Evolutionary conservation across 2,113 vertebrate species (phyloP), one percentile per base, ranked within the genome.

Genomic region (Bubalus kerabau): DNA sequence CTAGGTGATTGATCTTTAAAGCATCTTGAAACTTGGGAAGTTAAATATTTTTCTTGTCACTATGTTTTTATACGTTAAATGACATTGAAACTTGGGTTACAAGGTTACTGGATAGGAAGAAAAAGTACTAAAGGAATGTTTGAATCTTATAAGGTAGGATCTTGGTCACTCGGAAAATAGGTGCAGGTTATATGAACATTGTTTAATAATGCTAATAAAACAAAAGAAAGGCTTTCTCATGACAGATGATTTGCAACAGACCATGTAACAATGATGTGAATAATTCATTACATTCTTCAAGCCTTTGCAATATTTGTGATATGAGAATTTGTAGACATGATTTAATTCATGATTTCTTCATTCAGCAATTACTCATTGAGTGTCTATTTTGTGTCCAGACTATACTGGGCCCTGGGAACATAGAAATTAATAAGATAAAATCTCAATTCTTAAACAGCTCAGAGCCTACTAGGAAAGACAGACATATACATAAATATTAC

Each of bases 291-390:
- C 48, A 82, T 90, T 92, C 43, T 86, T 94, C 13, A 94, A 94
- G 30, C 57, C 95, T 89, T 28, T 93, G 78, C 14, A 91, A 14
- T 86, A 86, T 91, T 93, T 95, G 43, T 89, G 60, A 95, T 80
- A 56, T 24, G 56, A 96, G 17, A 62, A 87, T 92, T 95, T 87
- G 5, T 85, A 92, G n/a, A 96, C 28, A 86, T 85, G n/a, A 95
- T 71, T 92, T 28, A 84, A 92, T 95, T 97, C 32, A 62, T 40
- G 54, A 96, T 94, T 96, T 12, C n/a, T 90, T 87, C 60, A 82
- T 89, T 95, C 43, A 60, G 64, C 50, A 87, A 57, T 89, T 97
- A 87, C 50, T 88, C 28, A 82, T 4, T 52, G 50, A 94, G 36
- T 54, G 23, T 15, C 6, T 95, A 56, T 80, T 96, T 94, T 95